Evolutionary conservation across 64 coral and sea anemone species (phyloP).

Genomic region (Exaiptasia diaphana): DNA sequence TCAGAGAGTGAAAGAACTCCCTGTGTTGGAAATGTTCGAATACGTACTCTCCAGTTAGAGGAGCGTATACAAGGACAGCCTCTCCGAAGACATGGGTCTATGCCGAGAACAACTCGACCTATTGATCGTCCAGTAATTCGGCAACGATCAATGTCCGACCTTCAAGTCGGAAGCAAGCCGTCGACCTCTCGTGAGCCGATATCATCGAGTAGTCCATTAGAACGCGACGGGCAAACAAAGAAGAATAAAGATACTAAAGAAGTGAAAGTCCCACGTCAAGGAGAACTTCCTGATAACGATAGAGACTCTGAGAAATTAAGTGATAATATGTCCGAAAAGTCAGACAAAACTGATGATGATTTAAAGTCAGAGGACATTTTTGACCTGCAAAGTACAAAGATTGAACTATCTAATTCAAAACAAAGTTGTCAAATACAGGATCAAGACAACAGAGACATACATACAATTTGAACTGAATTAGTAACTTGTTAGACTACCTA

Average conservation of each 20-base stretch:
- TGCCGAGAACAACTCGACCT: slow-evolving; percentile 26
- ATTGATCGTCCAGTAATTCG: slow-evolving; percentile 29
- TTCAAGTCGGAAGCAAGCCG: not conserved
- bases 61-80: not conserved
- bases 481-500: too few relatives aligned
- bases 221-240: not conserved
- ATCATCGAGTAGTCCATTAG: not conserved
- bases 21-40: slow-evolving; percentile 27
- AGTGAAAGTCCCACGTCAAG: not conserved
- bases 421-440: not conserved
- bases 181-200: not conserved
- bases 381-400: not conserved
- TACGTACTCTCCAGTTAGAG: slow-evolving; percentile 34
- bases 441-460: not conserved
- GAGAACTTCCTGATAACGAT: not conserved
- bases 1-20: not conserved
- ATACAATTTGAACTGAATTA: too few relatives aligned
- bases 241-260: not conserved
- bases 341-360: not conserved
- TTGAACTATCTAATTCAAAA: slow-evolving; percentile 4
- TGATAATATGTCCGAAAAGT: slow-evolving; percentile 6
- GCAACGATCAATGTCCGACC: slow-evolving; percentile 48
- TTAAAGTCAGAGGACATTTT: not conserved
- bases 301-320: not conserved
- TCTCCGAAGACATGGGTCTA: slow-evolving; percentile 26